These are phyloP conservation scores for Chaetoderma sp. DNA, from an alignment of 2,888 invertebrate species.

Conservation along the genomic window DNA sequence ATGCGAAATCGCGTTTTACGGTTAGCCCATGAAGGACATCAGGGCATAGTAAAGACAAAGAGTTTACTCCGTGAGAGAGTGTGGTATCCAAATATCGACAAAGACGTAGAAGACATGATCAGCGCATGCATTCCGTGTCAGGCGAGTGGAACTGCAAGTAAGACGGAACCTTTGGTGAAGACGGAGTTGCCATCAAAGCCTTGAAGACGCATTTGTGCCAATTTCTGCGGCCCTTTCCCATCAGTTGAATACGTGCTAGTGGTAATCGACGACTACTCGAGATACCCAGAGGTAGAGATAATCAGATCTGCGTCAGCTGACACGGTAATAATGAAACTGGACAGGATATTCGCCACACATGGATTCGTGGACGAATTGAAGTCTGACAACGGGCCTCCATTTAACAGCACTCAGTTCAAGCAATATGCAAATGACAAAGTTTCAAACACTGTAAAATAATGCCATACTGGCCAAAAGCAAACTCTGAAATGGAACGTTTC, in stretches of 20 bases:
- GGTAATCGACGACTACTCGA: too few species aligned
- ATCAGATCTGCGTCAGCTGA: conserved; percentile 14
- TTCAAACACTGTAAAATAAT: conserved; percentile 8
- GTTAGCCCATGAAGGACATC: too few species aligned
- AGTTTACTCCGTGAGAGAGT: too few species aligned
- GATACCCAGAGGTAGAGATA: conserved; percentile 1
- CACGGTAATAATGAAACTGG: conserved; percentile 16
- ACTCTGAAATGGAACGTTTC: neutral
- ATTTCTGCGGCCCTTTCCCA: neutral
- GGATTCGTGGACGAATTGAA: conserved; percentile 13
- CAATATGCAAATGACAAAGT: conserved; percentile 11
- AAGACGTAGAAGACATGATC: too few species aligned
- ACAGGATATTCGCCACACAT: conserved; percentile 6
- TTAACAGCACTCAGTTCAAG: conserved; percentile 14
- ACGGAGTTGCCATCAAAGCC: neutral
- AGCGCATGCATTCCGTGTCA: neutral
- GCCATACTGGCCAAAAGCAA: neutral
- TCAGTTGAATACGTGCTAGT: neutral
- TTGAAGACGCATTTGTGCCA: neutral
- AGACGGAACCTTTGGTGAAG: neutral
- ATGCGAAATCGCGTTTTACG: too few species aligned
- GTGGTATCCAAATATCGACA: too few species aligned
- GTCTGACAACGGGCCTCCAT: conserved; percentile 4
- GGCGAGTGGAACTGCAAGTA: neutral
- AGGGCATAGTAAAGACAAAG: too few species aligned